Evolutionary conservation across 2,113 vertebrate species (phyloP), one percentile per base, ranked within the genome.

Genomic region (Leptocoma aspasia): DNA sequence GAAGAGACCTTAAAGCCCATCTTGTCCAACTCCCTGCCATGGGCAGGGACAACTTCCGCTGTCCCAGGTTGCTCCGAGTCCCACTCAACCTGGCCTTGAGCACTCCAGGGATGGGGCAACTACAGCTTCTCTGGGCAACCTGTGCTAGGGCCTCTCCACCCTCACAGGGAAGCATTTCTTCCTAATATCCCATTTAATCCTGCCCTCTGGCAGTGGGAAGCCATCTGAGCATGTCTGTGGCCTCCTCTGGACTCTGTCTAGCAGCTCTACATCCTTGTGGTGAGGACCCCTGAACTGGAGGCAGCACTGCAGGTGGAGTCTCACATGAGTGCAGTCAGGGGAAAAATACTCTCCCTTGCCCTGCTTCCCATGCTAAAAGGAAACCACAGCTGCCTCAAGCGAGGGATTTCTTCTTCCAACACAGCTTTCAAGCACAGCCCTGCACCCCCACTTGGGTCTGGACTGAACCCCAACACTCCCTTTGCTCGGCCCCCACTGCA

Each of bases 391-490:
- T 54, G 30, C n/a, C 27, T 45, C 18, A 2, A 39, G 17, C 45
- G 39, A 45, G 27, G 33, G 14, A 5, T 27, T 44, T 42, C n/a
- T n/a, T 53, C 39, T 35, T 33, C 27, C 33, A 72, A 3, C 3
- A 14, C 39, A 44, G 22, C 37, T 60, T 77, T 60, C 24, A 9
- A 21, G 21, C 19, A 0, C 63, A 28, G 64, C 37, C 4, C 35
- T 37, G 65, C 37, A 24, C 1, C 15, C 52, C 27, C 8, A 37
- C 50, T 16, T 0, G 1, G 18, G 6, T 10, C 42, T 45, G 41
- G 19, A 1, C 44, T 18, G 41, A 44, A 3, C 7, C 27, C 12
- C 0, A 1, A 0, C 16, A 14, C 30, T 60, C 13, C 24, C 35
- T 13, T 22, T 0, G 3, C 24, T 4, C 7, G 4, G 47, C 3